phyloP scores from a whole-genome alignment of 2,113 vertebrate species.

The Lycocorax pyrrhopterus region DNA sequence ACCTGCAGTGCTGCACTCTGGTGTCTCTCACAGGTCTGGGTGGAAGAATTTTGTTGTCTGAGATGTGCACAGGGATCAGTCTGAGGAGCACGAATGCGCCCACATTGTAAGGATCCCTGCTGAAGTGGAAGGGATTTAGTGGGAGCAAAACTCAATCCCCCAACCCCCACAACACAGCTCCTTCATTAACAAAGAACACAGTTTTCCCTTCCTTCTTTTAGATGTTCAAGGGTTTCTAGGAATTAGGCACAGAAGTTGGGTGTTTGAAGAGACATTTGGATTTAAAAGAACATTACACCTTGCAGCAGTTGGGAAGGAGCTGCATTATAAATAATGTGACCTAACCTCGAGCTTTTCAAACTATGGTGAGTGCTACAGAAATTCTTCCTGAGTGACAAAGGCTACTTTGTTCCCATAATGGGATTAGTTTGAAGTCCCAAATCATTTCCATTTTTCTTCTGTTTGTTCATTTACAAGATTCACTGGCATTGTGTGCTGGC shows the following conservation, averaged over 20 bases:
- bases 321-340: background rate
- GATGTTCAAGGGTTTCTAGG: background rate
- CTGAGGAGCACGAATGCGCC: background rate
- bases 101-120: background rate
- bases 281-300: background rate
- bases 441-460: background rate
- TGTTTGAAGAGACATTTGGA: background rate
- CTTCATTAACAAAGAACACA: background rate
- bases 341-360: background rate
- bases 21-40: background rate
- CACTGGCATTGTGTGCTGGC: background rate
- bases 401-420: background rate
- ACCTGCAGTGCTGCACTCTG: background rate
- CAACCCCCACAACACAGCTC: background rate
- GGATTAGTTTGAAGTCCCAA: background rate
- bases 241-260: background rate
- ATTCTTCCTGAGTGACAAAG: background rate
- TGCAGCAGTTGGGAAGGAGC: background rate
- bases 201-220: background rate
- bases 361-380: background rate
- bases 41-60: background rate
- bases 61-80: background rate
- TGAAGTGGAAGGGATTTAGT: background rate
- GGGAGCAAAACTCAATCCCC: background rate
- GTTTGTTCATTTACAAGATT: background rate